Conservation (phyloP, 2,888 invertebrate species). For the Lasiommata megera region DNA sequence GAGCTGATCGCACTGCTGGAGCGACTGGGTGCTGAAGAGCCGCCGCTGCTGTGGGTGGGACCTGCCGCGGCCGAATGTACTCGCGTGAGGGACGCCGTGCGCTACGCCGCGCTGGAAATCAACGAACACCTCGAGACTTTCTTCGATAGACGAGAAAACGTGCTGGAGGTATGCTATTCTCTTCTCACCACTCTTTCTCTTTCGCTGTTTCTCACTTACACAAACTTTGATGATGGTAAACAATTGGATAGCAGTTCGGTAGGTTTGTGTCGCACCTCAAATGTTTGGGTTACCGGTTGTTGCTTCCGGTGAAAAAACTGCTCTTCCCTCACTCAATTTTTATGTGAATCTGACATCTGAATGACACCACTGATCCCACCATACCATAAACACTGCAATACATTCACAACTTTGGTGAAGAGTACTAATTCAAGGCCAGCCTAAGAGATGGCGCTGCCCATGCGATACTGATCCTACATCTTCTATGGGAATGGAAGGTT, state of each 20-base stretch:
- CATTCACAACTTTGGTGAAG: too few relatives aligned
- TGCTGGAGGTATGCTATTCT: constrained; percentile 83
- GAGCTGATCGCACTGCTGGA: constrained; percentile 81
- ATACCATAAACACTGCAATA: too few relatives aligned
- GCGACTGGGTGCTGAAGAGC: constrained; percentile 84
- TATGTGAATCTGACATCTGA: too few relatives aligned
- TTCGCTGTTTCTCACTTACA: too few relatives aligned
- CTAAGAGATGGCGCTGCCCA: neutral
- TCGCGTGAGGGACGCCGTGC: constrained; percentile 89
- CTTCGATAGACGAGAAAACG: constrained; percentile 94
- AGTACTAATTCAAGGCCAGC: neutral
- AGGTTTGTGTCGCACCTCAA: too few relatives aligned
- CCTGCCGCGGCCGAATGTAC: constrained; percentile 86
- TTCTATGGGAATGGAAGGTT: too few relatives aligned
- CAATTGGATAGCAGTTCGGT: too few relatives aligned
- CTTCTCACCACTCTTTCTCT: neutral
- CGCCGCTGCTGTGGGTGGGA: constrained; percentile 94
- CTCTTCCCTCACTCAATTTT: too few relatives aligned
- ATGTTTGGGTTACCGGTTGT: too few relatives aligned
- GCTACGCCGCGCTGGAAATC: constrained; percentile 94
- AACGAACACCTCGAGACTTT: constrained; percentile 98
- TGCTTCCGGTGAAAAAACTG: too few relatives aligned
- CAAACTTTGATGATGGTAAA: too few relatives aligned
- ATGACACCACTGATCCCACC: too few relatives aligned
- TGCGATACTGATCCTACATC: neutral